A percentile compares a stretch with the other conserved stretches of the same genome.
These are phyloP conservation scores for Hippoglossus stenolepis DNA, from an alignment of 2,113 vertebrate species.

Conservation along the genomic window DNA sequence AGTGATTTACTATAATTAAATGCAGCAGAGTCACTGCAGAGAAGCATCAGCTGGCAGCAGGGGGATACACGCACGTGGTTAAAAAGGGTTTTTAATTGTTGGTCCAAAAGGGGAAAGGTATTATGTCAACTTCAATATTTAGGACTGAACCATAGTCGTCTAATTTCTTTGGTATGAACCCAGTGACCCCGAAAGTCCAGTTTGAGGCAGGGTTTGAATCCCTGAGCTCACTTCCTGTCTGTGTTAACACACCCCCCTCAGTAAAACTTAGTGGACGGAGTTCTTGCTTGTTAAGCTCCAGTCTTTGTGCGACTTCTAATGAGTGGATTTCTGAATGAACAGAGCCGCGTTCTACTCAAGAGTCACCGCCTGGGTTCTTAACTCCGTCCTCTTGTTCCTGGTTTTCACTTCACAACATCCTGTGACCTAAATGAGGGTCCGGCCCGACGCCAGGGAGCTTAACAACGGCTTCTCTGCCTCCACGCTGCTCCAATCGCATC, in stretches of 20 bases:
- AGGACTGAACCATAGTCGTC: background rate
- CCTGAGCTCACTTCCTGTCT: background rate
- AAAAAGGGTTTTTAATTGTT: background rate
- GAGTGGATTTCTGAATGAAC: constrained; percentile 27
- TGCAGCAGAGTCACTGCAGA: background rate
- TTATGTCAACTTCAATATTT: constrained; percentile 8
- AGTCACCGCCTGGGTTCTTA: constrained; percentile 4
- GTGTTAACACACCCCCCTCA: background rate
- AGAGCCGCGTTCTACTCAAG: background rate
- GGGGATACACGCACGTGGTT: background rate
- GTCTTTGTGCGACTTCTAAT: constrained; percentile 18
- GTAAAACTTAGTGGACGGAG: background rate
- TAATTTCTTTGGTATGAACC: background rate
- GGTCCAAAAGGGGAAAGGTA: background rate
- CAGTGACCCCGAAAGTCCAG: background rate
- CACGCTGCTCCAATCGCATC: background rate
- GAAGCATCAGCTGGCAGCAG: background rate
- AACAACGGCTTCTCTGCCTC: background rate
- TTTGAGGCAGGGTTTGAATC: background rate
- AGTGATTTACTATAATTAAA: background rate
- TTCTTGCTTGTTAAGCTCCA: background rate
- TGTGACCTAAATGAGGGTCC: constrained; percentile 24
- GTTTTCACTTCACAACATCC: constrained; percentile 28
- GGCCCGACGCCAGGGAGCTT: background rate
- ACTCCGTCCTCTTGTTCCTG: background rate